phyloP scores from a whole-genome alignment of 1,140 invertebrate genomes.

The Nebria ingens region DNA sequence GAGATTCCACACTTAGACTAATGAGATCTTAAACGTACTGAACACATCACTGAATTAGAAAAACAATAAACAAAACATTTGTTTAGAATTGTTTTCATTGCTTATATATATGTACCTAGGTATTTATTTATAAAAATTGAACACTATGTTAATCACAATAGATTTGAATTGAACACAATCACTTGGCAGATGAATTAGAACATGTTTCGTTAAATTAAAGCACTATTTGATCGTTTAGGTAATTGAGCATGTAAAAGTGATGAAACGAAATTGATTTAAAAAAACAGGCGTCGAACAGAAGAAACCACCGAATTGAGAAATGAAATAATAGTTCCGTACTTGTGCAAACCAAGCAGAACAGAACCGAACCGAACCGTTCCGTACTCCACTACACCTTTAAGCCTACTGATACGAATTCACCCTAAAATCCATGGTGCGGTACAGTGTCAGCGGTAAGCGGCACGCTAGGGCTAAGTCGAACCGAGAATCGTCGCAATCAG shows the following conservation, averaged over 20 bases:
- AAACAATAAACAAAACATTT: too few species aligned
- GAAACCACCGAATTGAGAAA: neutral
- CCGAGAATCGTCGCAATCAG: neutral
- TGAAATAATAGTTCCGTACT: conserved; percentile 1
- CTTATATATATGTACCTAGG: too few species aligned
- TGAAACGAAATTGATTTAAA: too few species aligned
- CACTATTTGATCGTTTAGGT: neutral
- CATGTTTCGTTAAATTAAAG: neutral
- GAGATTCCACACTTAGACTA: too few species aligned
- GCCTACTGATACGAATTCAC: conserved; percentile 17
- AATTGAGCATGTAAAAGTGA: neutral
- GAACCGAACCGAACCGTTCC: conserved; percentile 12
- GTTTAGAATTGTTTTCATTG: too few species aligned
- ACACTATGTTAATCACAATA: neutral
- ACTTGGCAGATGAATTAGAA: neutral
- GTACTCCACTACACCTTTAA: conserved; percentile 17
- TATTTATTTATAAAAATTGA: neutral
- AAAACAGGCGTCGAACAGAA: neutral
- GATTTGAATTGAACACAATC: conserved; percentile 1
- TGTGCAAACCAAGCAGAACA: neutral
- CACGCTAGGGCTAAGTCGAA: neutral
- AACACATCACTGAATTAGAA: too few species aligned
- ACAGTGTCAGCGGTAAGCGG: too few species aligned
- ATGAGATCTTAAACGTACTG: too few species aligned
- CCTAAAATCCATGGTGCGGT: conserved; percentile 14